Conservation (phyloP, 2,113 vertebrate genomes). For the Tyrannus savana region DNA sequence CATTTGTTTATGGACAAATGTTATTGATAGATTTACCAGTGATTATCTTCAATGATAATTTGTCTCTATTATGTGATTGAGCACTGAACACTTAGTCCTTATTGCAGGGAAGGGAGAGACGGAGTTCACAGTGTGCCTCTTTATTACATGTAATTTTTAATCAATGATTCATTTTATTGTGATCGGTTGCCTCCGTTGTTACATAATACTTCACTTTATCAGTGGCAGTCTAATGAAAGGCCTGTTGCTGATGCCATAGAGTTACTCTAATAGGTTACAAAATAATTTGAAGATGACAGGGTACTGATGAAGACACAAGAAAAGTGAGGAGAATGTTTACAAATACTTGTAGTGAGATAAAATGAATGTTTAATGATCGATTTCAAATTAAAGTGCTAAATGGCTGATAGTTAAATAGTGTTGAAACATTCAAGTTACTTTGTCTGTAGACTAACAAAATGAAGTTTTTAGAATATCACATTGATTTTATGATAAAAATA, state of each 20-base stretch:
- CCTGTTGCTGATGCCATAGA: background rate
- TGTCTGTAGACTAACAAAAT: slow-evolving; percentile 19
- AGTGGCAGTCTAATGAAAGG: background rate
- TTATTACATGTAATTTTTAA: slow-evolving; percentile 1
- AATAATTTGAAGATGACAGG: slow-evolving; percentile 23
- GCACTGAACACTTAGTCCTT: background rate
- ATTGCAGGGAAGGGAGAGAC: background rate
- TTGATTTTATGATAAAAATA: slow-evolving; percentile 56
- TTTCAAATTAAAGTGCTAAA: slow-evolving; percentile 51
- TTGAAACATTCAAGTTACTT: slow-evolving; percentile 23
- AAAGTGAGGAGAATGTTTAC: slow-evolving; percentile 26
- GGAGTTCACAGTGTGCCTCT: background rate
- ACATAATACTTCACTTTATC: background rate
- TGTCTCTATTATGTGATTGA: background rate
- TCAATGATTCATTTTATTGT: background rate
- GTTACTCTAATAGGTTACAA: background rate
- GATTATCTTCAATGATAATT: background rate
- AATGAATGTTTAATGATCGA: slow-evolving; percentile 37
- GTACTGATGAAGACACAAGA: slow-evolving; percentile 26
- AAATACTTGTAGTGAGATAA: slow-evolving; percentile 31
- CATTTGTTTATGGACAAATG: background rate
- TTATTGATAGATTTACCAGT: background rate
- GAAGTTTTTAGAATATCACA: slow-evolving; percentile 43
- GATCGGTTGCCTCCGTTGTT: background rate
- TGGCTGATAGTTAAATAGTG: slow-evolving; percentile 49